These are phyloP conservation scores for Squalus acanthias DNA, from an alignment of 2,797 vertebrate species.

Conservation along the genomic window DNA sequence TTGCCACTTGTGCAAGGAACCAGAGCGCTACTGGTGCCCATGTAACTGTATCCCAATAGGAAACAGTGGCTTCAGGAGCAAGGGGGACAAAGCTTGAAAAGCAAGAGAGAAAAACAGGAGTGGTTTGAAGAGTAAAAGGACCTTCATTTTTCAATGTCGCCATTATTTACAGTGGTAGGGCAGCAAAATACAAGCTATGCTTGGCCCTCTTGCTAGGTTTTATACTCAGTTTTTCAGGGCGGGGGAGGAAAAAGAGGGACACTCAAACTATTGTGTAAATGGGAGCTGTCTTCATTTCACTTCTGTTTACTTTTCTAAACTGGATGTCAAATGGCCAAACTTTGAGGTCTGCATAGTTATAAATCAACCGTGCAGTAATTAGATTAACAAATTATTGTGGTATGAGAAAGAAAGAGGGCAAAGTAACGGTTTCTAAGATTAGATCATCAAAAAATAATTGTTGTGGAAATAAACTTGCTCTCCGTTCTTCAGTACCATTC, in stretches of 20 bases:
- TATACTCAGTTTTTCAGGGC: not conserved
- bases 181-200: not conserved
- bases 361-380: not conserved
- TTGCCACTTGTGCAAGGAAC: not conserved
- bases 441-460: not conserved
- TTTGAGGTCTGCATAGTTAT: not conserved
- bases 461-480: not conserved
- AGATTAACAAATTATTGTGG: constrained; percentile 26
- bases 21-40: not conserved
- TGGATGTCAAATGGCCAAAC: constrained; percentile 14
- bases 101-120: not conserved
- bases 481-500: not conserved
- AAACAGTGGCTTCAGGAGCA: not conserved
- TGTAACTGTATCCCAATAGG: not conserved
- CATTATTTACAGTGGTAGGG: not conserved
- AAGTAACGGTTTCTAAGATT: not conserved
- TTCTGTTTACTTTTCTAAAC: not conserved
- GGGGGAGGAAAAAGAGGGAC: not conserved
- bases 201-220: not conserved
- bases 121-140: not conserved
- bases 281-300: not conserved
- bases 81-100: not conserved
- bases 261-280: not conserved
- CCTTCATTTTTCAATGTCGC: not conserved
- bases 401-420: not conserved